These are phyloP conservation scores for Emydocephalus ijimae DNA, from an alignment of 2,113 vertebrate genomes.

Conservation along the genomic window DNA sequence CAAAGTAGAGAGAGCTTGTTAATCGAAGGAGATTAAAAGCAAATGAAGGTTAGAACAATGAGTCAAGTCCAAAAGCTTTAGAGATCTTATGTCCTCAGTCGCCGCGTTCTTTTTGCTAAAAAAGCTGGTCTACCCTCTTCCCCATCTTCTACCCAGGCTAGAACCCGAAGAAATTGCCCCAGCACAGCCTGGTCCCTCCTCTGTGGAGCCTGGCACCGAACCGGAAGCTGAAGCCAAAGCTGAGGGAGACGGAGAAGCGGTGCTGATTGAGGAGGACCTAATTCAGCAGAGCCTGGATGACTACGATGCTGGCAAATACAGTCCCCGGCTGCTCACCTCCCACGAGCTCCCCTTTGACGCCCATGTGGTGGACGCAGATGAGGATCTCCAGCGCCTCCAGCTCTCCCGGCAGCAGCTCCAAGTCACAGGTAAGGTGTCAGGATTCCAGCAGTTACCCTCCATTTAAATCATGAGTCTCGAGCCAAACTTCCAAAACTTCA, in stretches of 20 bases:
- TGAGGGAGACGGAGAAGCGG: slow-evolving; percentile 77
- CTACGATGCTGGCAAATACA: slow-evolving; percentile 91
- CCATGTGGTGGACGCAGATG: slow-evolving; percentile 83
- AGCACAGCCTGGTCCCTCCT: slow-evolving; percentile 45
- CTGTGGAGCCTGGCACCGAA: slow-evolving; percentile 55
- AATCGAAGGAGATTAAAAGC: neutral
- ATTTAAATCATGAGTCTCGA: no score
- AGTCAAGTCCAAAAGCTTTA: neutral
- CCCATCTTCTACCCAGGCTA: slow-evolving; percentile 39
- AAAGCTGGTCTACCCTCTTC: no score
- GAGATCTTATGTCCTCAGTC: neutral
- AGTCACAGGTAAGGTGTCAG: slow-evolving; percentile 80
- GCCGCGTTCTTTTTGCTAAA: no score
- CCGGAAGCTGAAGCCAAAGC: slow-evolving; percentile 47
- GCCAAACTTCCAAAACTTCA: no score
- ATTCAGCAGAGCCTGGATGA: slow-evolving; percentile 96
- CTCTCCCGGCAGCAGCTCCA: slow-evolving; percentile 87
- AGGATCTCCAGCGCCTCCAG: slow-evolving; percentile 82
- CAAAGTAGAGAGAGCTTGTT: neutral
- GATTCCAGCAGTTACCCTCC: no score
- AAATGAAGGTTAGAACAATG: neutral
- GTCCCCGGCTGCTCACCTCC: slow-evolving; percentile 80
- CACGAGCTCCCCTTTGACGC: slow-evolving; percentile 89
- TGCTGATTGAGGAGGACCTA: slow-evolving; percentile 94
- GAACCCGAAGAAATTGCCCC: slow-evolving; percentile 48